Conservation (phyloP, 2,113 vertebrate species). For the Pituophis catenifer region DNA sequence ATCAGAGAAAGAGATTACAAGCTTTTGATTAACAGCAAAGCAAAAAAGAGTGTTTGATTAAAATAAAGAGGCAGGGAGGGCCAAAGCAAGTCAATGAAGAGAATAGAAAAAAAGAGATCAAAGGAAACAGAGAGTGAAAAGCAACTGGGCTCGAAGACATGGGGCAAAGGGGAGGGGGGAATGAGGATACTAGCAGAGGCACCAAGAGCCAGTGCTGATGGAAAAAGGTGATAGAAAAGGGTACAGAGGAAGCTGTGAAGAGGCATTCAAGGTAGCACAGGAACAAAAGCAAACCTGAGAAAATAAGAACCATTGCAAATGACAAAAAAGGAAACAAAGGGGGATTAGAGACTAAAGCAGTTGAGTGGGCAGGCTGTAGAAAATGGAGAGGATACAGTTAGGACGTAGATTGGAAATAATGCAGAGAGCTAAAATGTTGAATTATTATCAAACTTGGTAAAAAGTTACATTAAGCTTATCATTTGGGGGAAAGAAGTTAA, state of each 20-base stretch:
- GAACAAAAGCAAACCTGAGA: constrained; percentile 25
- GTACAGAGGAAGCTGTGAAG: constrained; percentile 25
- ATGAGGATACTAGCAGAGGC: constrained; percentile 23
- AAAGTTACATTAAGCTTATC: not conserved
- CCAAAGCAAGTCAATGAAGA: constrained; percentile 25
- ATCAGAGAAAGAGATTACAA: constrained; percentile 35
- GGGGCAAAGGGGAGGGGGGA: constrained; percentile 12
- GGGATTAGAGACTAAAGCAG: constrained; percentile 8
- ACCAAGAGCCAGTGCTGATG: constrained; percentile 22
- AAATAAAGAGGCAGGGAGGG: constrained; percentile 35
- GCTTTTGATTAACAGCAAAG: constrained; percentile 46
- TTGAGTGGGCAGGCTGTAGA: not conserved
- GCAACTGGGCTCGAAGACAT: constrained; percentile 30
- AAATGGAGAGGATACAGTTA: not conserved
- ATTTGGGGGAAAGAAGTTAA: not conserved
- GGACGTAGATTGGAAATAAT: not conserved
- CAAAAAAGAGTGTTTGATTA: constrained; percentile 46
- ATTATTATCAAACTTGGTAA: not conserved
- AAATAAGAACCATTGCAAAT: constrained; percentile 28
- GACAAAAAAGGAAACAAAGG: constrained; percentile 7
- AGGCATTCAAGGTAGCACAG: constrained; percentile 37
- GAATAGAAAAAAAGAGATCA: constrained; percentile 47
- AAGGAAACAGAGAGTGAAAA: constrained; percentile 38
- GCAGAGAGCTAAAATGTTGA: not conserved
- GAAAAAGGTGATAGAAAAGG: constrained; percentile 17